Percentiles rank a stretch among this genome's conserved stretches.
Conservation (phyloP, 2,113 vertebrate genomes). For the Labrus mixtus region DNA sequence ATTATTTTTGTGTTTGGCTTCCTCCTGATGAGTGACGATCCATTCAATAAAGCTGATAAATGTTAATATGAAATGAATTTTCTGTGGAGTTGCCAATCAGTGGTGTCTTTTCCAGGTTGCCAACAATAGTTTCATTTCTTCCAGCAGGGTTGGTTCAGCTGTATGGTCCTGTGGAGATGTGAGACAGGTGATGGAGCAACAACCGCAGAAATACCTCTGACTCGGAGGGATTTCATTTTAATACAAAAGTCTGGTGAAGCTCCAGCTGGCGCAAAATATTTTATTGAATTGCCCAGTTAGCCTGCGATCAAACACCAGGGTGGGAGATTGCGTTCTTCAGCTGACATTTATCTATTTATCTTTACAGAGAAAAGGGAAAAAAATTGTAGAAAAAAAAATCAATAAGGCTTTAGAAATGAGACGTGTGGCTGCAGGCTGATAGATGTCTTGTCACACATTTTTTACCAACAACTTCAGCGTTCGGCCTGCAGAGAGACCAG, state of each 20-base stretch:
- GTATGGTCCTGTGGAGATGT: constrained; percentile 6
- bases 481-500: constrained; percentile 35
- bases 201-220: constrained; percentile 25
- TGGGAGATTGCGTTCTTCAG: constrained; percentile 50
- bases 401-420: constrained; percentile 56
- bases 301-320: constrained; percentile 66
- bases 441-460: constrained; percentile 61
- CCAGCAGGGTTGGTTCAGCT: constrained; percentile 20
- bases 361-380: constrained; percentile 32
- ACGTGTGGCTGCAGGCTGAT: constrained; percentile 56
- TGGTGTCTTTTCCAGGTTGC: background rate
- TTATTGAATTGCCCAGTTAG: constrained; percentile 74
- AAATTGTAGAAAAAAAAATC: constrained; percentile 46
- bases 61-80: constrained; percentile 66
- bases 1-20: constrained; percentile 73
- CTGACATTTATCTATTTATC: constrained; percentile 71
- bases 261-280: constrained; percentile 65
- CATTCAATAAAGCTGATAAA: constrained; percentile 66
- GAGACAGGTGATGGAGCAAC: constrained; percentile 18
- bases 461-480: constrained; percentile 55
- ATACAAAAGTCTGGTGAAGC: constrained; percentile 58
- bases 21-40: constrained; percentile 51
- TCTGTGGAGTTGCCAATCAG: constrained; percentile 33
- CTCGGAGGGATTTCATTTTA: constrained; percentile 65
- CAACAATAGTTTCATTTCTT: constrained; percentile 23